Evolutionary conservation across 37 sponge, comb jelly and placozoan genomes (phyloP).

Genomic region (Eunapius fragilis): DNA sequence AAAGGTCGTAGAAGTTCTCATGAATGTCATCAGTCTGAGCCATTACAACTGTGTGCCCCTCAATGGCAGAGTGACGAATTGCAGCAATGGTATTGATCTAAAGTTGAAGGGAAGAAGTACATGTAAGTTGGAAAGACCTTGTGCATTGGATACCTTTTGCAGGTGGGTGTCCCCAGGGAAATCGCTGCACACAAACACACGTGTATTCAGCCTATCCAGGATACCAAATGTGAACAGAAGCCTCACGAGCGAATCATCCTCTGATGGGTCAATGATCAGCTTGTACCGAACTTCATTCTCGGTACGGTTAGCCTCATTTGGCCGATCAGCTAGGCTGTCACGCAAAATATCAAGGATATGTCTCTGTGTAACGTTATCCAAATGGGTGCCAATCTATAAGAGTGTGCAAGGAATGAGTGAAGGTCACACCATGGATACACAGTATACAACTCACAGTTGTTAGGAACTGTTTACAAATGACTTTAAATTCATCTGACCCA

Average conservation of each 20-base stretch:
- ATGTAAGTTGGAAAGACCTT: background rate
- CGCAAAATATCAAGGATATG: conserved; percentile 66
- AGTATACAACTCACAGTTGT: conserved; percentile 27
- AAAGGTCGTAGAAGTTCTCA: conserved; percentile 94
- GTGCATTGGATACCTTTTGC: conserved; percentile 82
- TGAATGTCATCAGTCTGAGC: conserved; percentile 86
- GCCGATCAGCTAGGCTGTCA: conserved; percentile 59
- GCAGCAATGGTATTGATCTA: conserved; percentile 86
- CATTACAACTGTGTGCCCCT: conserved; percentile 85
- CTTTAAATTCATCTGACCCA: conserved; percentile 62
- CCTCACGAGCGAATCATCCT: conserved; percentile 78
- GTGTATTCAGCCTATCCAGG: conserved; percentile 53
- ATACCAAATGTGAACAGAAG: conserved; percentile 77
- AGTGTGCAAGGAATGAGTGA: background rate
- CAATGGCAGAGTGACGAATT: conserved; percentile 81
- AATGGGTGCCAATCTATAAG: conserved; percentile 14
- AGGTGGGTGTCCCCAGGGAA: conserved; percentile 81
- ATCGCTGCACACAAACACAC: conserved; percentile 82
- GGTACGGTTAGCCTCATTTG: conserved; percentile 23
- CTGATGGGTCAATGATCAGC: conserved; percentile 86
- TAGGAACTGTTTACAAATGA: conserved; percentile 63
- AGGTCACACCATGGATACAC: background rate
- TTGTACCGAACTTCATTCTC: conserved; percentile 89
- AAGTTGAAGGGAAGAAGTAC: background rate
- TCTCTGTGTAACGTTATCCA: conserved; percentile 16